These are phyloP conservation scores for Delichon dasypus DNA, from an alignment of 2,797 vertebrate genomes.

Conservation along the genomic window DNA sequence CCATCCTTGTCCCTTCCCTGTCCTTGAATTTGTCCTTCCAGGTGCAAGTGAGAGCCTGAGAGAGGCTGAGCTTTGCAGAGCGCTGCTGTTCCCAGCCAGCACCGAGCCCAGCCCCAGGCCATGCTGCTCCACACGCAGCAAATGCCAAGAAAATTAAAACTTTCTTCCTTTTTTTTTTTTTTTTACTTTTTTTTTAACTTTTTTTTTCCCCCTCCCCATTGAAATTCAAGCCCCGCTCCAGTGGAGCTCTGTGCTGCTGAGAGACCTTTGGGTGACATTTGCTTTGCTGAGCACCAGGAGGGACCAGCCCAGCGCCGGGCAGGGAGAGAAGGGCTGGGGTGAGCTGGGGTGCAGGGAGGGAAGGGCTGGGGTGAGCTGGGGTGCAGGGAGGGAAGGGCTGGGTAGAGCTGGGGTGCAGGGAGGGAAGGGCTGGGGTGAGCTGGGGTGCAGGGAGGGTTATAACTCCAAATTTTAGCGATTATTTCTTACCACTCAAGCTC, in stretches of 20 bases:
- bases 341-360: not conserved
- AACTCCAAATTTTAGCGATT: not conserved
- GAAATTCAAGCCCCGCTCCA: slow-evolving; percentile 33
- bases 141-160: slow-evolving; percentile 58
- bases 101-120: slow-evolving; percentile 41
- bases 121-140: slow-evolving; percentile 15
- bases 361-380: no score
- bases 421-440: no score
- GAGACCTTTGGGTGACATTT: slow-evolving; percentile 65
- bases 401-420: no score
- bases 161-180: not conserved
- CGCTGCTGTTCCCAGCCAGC: not conserved
- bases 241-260: not conserved
- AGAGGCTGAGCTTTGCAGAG: not conserved
- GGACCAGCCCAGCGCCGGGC: not conserved
- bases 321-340: not conserved
- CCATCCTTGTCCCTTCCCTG: not conserved
- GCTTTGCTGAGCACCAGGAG: not conserved
- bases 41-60: not conserved
- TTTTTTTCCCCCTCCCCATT: not conserved
- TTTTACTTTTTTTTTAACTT: not conserved
- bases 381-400: no score
- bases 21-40: not conserved
- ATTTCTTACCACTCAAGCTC: fast-evolving
- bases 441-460: no score